Base-by-base conservation (phyloP, 2,888 invertebrate species). In the Chelonus formosanus region DNA sequence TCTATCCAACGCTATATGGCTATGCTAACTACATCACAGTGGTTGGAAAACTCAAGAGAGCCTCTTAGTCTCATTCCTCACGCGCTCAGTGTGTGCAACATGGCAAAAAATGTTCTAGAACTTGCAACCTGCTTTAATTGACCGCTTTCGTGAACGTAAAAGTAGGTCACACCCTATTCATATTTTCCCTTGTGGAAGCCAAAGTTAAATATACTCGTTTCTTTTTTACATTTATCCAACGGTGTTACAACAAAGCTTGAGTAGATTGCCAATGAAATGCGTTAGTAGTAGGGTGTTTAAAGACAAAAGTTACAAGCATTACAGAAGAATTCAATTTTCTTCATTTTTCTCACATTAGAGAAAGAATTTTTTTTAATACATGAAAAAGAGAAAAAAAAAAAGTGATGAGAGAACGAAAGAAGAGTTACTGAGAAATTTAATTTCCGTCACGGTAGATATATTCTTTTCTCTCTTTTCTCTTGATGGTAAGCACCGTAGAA, bases 71-170 rank as follows among this genome's bases (percentile, higher is more conserved):
- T 52, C 34, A 52, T 52, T 52, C 52, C 52, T 52, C 31, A 52
- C 34, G 31, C 31, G 52, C 34, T 32, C 32, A 52, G 52, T 34
- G 34, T 52, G 34, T 32, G 52, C 34, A 20, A 52, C 34, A 32
- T 52, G 52, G 48, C 48, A n/a, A 48, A 20, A 48, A 48, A 48
- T 48, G 20, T 48, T 48, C 48, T 48, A 48, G 48, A 48, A 20
- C n/a, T 20, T 48, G 20, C 48, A 48, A 10, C n/a, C 48, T 48
- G 40, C 48, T 50, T 59, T 59, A 59, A 59, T 59, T 59, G 59
- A 59, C 59, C 59, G 59, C 59, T 59, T 59, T 59, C 36, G 50
- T 8, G 40, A 20, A 20, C 1, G 20, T 7, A 48, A 31, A 59
- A 59, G 50, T 59, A 31, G 59, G 59, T 40, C 59, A 36, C 4